phyloP scores from a whole-genome alignment of 2,113 vertebrate species.

The Callipepla squamata region DNA sequence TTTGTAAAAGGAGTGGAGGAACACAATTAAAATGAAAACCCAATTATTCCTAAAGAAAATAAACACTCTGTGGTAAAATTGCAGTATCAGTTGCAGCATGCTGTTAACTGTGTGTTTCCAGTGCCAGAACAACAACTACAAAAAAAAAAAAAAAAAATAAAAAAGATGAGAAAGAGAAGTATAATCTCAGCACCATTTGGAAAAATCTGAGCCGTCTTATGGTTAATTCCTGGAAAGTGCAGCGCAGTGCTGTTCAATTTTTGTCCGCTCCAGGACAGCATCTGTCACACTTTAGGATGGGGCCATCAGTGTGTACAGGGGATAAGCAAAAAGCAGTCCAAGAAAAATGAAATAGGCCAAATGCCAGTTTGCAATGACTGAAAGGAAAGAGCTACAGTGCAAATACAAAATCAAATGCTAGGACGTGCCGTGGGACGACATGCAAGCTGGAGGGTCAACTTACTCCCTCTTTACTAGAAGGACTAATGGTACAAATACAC shows the following conservation, averaged over 20 bases:
- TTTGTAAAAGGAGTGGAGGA: not conserved
- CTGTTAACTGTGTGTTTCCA: not conserved
- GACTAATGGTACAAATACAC: not conserved
- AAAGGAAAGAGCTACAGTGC: not conserved
- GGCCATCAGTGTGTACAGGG: not conserved
- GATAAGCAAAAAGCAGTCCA: not conserved
- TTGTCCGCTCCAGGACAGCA: not conserved
- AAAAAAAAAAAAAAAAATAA: too few species aligned
- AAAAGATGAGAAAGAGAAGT: not conserved
- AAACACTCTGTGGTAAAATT: not conserved
- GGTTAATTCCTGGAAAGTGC: not conserved
- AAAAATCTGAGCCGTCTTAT: not conserved
- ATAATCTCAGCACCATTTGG: not conserved
- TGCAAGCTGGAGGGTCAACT: not conserved
- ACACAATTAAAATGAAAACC: not conserved
- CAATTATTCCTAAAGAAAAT: not conserved
- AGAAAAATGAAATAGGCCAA: not conserved
- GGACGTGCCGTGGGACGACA: not conserved
- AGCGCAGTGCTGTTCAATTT: not conserved
- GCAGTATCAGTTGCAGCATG: not conserved
- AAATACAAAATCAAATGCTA: not conserved
- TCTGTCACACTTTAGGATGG: slow-evolving; percentile 13
- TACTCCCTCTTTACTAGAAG: not conserved
- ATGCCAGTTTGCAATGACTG: not conserved
- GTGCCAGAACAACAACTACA: not conserved